Base-by-base conservation (phyloP, 1,140 invertebrate genomes). In the Teleopsis dalmanni region DNA sequence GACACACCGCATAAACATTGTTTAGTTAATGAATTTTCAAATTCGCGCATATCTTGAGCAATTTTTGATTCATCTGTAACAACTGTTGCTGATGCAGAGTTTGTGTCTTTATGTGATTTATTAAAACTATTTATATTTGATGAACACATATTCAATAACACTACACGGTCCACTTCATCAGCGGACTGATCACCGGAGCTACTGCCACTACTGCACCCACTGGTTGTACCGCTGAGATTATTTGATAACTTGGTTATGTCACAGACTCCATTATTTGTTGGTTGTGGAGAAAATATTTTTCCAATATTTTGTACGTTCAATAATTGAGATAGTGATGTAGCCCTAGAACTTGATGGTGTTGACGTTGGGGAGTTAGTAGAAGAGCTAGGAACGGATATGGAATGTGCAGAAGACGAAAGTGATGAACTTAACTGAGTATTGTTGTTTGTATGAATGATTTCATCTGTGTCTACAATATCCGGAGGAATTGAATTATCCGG, bases 1-100 rank as follows among this genome's bases (percentile, higher is more conserved):
- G 84, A 77, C 31, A 87, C 75, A n/a, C 79, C 78, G 71, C 87
- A 90, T 41, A 90, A 73, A 65, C 87, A 90, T 59, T 88, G 84
- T 35, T 77, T 78, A 37, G 84, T 76, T 29, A 86, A 71, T 35
- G 76, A 80, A 65, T 79, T 72, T 76, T 85, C 72, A 73, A 80
- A 67, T 35, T 70, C 61, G 27, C 58, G 55, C 62, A 70, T 64
- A 22, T 71, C 64, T 26, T 62, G 59, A 49, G 64, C 53, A 53
- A 55, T 46, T 16, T 44, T 35, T 18, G 46, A 11, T 21, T 44
- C 49, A 29, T 34, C 36, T 18, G 43, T 18, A 40, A 29, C 25
- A 11, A 23, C 9, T 46, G 16, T 29, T 37, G 29, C 34, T n/a
- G 11, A 10, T 38, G 33, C 36, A 23, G 21, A 7, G 22, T 50